Evolutionary conservation across 2,888 invertebrate genomes (phyloP), one percentile per base, ranked within the genome.

Genomic region (Papilio elwesi): DNA sequence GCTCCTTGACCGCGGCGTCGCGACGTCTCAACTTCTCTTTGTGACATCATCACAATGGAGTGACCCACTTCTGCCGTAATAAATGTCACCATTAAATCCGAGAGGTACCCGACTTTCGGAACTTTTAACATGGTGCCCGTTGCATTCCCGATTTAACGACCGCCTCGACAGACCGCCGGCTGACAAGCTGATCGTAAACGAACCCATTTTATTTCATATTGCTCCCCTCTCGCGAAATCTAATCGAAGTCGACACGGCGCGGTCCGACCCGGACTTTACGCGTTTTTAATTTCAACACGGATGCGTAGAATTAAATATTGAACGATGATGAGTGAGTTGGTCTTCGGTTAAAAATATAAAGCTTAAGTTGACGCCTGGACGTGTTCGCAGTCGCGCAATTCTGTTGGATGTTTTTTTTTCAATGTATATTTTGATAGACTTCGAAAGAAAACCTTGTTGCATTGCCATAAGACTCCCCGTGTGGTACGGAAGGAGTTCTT

Each of bases 191-290:
- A 82, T 92, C 93, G 91, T 93, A 92, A 93, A 93, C 89, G 91
- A 87, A 83, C 89, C 83, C 81, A 91, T 91, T 93, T 93, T 93
- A 93, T 91, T 90, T 90, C 92, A 93, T 92, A 93, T 93, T 93
- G 93, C 93, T 92, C 92, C 89, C 87, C 87, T 90, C 90, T 91
- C 88, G 91, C 90, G 89, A 93, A 92, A 91, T 91, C 91, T 91
- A 92, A 93, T 93, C 92, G 93, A 91, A 92, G 90, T 87, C 81
- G 85, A 86, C 86, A 83, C 80, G 82, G 78, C 77, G 74, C 79
- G 83, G 84, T 84, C 82, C 88, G 83, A 88, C 87, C 84, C 84
- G 81, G 81, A 82, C 81, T 92, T 92, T 91, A 92, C 89, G 89
- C 85, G 87, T 88, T 92, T 92, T 92, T 91, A 91, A 92, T 91